Conservation (phyloP, 2,113 vertebrate genomes). For the Herpetotheres cachinnans region DNA sequence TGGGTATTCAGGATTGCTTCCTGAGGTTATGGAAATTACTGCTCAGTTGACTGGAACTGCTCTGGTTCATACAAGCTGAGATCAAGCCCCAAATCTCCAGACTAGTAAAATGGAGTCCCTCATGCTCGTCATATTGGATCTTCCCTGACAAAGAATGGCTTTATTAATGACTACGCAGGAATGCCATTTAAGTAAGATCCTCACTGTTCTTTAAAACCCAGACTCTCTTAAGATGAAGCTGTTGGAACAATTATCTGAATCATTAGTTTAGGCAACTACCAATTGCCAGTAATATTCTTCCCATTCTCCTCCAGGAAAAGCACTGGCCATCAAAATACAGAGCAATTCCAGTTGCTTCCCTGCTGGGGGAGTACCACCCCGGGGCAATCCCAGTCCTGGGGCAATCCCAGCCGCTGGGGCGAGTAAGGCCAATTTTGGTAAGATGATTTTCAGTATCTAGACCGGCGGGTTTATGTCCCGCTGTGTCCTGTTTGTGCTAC, state of each 20-base stretch:
- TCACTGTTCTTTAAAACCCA: not conserved
- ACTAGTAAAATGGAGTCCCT: not conserved
- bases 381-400: not conserved
- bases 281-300: not conserved
- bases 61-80: not conserved
- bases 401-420: not conserved
- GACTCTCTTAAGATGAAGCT: not conserved
- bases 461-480: fast-evolving
- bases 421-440: not conserved
- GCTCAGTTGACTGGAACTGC: not conserved
- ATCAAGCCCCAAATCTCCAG: not conserved
- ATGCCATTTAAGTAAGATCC: not conserved
- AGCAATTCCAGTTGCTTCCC: not conserved
- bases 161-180: not conserved
- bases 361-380: not conserved
- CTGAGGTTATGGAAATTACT: not conserved
- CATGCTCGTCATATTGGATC: not conserved
- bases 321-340: not conserved
- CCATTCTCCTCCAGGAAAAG: not conserved
- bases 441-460: not conserved
- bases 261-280: not conserved
- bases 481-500: not conserved
- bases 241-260: conserved; percentile 10
- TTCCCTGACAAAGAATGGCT: not conserved
- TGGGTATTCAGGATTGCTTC: not conserved